Evolutionary conservation across 2,888 invertebrate genomes (phyloP).

Genomic region (Drosophila mimica): DNA sequence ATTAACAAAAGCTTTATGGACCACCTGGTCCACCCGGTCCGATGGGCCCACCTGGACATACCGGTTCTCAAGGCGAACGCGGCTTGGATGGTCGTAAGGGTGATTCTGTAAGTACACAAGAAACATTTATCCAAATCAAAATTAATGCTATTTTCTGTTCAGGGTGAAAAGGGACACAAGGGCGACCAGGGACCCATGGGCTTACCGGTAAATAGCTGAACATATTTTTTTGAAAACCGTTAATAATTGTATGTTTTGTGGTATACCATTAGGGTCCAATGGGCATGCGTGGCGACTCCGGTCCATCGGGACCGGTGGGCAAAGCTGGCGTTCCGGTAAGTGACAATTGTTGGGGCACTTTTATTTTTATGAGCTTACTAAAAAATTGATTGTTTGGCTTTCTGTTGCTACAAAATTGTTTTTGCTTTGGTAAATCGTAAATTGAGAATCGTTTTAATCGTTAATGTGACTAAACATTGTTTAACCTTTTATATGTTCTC

Average conservation of each 20-base stretch:
- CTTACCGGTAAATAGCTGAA: slow-evolving; percentile 91
- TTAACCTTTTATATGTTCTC: slow-evolving; percentile 53
- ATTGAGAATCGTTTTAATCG: slow-evolving; percentile 13
- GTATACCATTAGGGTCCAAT: slow-evolving; percentile 83
- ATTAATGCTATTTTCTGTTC: slow-evolving; percentile 12
- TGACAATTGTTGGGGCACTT: slow-evolving; percentile 12
- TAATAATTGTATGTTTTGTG: background rate
- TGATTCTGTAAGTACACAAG: slow-evolving; percentile 88
- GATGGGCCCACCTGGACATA: slow-evolving; percentile 90
- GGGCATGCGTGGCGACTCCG: slow-evolving; percentile 85
- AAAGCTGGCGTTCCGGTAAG: slow-evolving; percentile 85
- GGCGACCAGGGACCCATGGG: slow-evolving; percentile 94
- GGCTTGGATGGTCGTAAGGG: slow-evolving; percentile 93
- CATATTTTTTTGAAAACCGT: background rate
- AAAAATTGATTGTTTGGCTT: slow-evolving; percentile 50
- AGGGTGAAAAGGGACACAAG: slow-evolving; percentile 84
- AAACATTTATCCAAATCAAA: too few species aligned
- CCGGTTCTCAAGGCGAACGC: slow-evolving; percentile 86
- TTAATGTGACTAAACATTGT: slow-evolving; percentile 69
- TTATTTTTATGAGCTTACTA: slow-evolving; percentile 21
- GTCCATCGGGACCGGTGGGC: slow-evolving; percentile 84
- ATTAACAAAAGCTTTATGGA: slow-evolving; percentile 86
- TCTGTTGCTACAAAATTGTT: slow-evolving; percentile 55
- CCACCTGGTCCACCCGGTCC: slow-evolving; percentile 87
- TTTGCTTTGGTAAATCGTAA: slow-evolving; percentile 39